phyloP scores from a whole-genome alignment of 2,113 vertebrate genomes.

The Mormyrus lacerda region DNA sequence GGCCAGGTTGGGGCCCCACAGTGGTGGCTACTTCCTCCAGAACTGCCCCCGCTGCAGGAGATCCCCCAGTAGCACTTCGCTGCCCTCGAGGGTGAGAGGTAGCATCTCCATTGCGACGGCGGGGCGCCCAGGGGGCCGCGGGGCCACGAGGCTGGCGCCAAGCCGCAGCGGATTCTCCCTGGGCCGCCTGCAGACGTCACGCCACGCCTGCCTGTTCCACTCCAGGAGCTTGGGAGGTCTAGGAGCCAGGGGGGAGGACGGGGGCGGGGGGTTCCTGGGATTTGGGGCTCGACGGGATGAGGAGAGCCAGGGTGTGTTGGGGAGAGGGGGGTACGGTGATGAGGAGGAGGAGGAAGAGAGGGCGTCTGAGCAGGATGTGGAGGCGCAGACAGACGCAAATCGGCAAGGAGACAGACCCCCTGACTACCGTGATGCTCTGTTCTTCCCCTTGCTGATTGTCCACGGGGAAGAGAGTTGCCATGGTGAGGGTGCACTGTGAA shows the following conservation, averaged over 20 bases:
- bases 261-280: slow-evolving; percentile 33
- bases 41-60: slow-evolving; percentile 61
- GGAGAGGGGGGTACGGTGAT: slow-evolving; percentile 27
- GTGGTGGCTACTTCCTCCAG: slow-evolving; percentile 57
- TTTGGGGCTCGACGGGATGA: slow-evolving; percentile 32
- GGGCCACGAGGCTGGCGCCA: slow-evolving; percentile 46
- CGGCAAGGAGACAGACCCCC: slow-evolving; percentile 48
- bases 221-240: slow-evolving; percentile 56
- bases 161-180: slow-evolving; percentile 67
- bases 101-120: slow-evolving; percentile 37
- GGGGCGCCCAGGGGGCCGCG: slow-evolving; percentile 33
- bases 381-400: slow-evolving; percentile 17
- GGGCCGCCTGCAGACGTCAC: slow-evolving; percentile 48
- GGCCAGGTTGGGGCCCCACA: slow-evolving; percentile 28
- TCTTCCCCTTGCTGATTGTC: slow-evolving; percentile 65
- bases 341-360: slow-evolving; percentile 29
- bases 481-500: slow-evolving; percentile 33
- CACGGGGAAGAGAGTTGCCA: slow-evolving; percentile 62
- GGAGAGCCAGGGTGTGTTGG: slow-evolving; percentile 36
- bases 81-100: slow-evolving; percentile 50
- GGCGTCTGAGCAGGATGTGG: slow-evolving; percentile 11
- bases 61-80: slow-evolving; percentile 59
- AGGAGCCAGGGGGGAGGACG: slow-evolving; percentile 28
- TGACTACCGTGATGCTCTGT: slow-evolving; percentile 63
- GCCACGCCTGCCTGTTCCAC: slow-evolving; percentile 52